A percentile compares a stretch with the other conserved stretches of the same genome.
Conservation (phyloP, 2,888 invertebrate species). For the Drosophila mercatorum region DNA sequence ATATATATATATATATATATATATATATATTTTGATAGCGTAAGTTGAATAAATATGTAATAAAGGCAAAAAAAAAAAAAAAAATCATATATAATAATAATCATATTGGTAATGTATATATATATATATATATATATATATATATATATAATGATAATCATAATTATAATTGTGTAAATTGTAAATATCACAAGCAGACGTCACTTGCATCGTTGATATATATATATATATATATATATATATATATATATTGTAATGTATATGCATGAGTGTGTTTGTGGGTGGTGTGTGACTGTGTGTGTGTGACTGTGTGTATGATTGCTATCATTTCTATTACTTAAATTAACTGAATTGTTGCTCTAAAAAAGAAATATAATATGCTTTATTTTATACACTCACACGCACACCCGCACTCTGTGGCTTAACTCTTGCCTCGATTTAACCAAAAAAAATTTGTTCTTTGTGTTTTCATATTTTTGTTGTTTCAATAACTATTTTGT, state of each 20-base stretch:
- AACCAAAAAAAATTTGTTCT: not conserved
- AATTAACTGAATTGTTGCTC: conserved; percentile 5
- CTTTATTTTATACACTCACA: not conserved
- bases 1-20: conserved; percentile 1
- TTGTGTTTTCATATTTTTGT: conserved; percentile 9
- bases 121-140: conserved; percentile 2
- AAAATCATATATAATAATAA: conserved; percentile 39
- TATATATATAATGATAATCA: conserved; percentile 40
- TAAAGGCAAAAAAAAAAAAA: conserved; percentile 30
- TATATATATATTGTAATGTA: conserved; percentile 8
- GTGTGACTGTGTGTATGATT: conserved; percentile 4
- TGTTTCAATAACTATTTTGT: conserved; percentile 10
- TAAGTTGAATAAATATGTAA: conserved; percentile 37
- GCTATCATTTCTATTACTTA: conserved; percentile 3
- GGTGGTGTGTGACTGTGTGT: conserved; percentile 1
- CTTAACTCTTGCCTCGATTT: not conserved
- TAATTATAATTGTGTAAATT: conserved; percentile 75
- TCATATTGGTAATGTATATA: conserved; percentile 33
- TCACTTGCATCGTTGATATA: conserved; percentile 78
- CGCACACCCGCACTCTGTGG: not conserved
- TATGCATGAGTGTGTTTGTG: conserved; percentile 11
- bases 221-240: conserved; percentile 47
- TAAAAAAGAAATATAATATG: not conserved
- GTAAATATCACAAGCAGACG: conserved; percentile 79
- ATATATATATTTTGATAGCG: conserved; percentile 1